A percentile compares a stretch with the other conserved stretches of the same genome.
Evolutionary conservation across 2,888 invertebrate species (phyloP).

Genomic region (Caradrina clavipalpis): DNA sequence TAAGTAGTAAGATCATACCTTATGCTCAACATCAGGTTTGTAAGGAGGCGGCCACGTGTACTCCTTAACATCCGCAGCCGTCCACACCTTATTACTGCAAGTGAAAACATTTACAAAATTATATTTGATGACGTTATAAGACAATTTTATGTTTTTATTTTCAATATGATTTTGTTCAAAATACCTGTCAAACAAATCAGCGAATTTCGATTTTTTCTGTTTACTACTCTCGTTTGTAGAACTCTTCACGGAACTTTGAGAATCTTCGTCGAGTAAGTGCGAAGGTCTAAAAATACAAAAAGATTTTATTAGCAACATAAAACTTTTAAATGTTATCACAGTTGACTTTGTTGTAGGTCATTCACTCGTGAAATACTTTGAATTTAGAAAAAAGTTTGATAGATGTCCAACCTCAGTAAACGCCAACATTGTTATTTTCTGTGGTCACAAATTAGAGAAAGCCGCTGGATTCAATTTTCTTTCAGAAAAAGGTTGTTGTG

Average conservation of each 20-base stretch:
- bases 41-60: conserved; percentile 96
- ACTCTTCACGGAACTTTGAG: conserved; percentile 96
- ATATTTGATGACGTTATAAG: not conserved
- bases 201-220: conserved; percentile 87
- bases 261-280: conserved; percentile 93
- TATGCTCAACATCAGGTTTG: conserved; percentile 76
- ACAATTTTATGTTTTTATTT: not conserved
- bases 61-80: conserved; percentile 97
- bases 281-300: conserved; percentile 77
- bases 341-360: not conserved
- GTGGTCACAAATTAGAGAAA: not conserved
- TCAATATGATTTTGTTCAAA: not conserved
- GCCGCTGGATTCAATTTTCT: not conserved
- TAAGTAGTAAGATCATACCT: conserved; percentile 70
- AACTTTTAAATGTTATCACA: not conserved
- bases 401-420: not conserved
- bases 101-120: conserved; percentile 30
- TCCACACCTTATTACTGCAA: conserved; percentile 91
- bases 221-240: conserved; percentile 93
- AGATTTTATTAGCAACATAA: conserved; percentile 8
- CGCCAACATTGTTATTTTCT: not conserved
- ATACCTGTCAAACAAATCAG: conserved; percentile 88
- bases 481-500: too few species aligned
- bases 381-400: not conserved
- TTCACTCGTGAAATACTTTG: not conserved